Percentiles rank a stretch among this genome's conserved stretches.
These are phyloP conservation scores for Metacarcinus magister DNA, from an alignment of 2,888 invertebrate genomes.

Conservation along the genomic window DNA sequence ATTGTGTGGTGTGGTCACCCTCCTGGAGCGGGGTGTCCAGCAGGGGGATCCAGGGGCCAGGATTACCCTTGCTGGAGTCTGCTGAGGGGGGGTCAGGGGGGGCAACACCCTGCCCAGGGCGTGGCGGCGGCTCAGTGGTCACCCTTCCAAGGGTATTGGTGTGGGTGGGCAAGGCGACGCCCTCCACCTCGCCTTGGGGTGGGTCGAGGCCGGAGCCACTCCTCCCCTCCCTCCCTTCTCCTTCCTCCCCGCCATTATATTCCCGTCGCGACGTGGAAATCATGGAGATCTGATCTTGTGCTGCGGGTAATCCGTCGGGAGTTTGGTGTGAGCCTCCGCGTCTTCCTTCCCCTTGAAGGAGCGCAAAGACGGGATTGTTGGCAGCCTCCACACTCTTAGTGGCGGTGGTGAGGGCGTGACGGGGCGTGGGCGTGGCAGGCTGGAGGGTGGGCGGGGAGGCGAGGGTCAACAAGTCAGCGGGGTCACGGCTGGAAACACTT, in stretches of 20 bases:
- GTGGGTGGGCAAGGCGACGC: background rate
- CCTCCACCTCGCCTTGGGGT: background rate
- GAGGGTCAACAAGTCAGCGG: background rate
- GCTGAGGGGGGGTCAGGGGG: background rate
- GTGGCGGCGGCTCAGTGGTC: background rate
- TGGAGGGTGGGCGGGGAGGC: background rate
- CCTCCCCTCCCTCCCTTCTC: constrained; percentile 19
- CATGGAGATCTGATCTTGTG: constrained; percentile 71
- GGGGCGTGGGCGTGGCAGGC: constrained; percentile 42
- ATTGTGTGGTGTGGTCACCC: constrained; percentile 51
- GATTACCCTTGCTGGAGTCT: constrained; percentile 54
- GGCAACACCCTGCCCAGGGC: background rate
- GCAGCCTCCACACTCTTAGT: background rate
- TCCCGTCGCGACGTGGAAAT: constrained; percentile 69
- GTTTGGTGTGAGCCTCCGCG: constrained; percentile 60
- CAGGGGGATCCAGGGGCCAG: background rate
- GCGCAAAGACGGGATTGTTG: background rate
- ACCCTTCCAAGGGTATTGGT: background rate
- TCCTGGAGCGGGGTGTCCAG: background rate
- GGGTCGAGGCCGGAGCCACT: background rate
- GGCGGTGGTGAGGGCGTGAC: constrained; percentile 1
- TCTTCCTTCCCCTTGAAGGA: constrained; percentile 42
- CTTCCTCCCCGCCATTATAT: constrained; percentile 56
- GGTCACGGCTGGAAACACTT: background rate
- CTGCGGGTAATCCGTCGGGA: constrained; percentile 60